Evolutionary conservation across 2,797 vertebrate genomes (phyloP).

Genomic region (Oreonectes daqikongensis): DNA sequence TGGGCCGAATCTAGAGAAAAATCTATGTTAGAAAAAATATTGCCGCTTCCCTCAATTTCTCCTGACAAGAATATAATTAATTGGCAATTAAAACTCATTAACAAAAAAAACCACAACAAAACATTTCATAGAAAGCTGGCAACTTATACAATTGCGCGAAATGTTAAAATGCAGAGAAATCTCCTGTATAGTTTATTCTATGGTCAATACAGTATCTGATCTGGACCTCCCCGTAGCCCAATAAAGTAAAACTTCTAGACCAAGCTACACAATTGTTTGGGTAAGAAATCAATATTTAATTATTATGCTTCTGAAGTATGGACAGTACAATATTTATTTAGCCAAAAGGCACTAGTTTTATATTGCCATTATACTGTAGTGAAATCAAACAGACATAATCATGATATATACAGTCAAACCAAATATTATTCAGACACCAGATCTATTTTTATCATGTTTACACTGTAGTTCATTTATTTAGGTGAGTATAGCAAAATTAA

Average conservation of each 20-base stretch:
- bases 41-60: too few species aligned
- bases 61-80: too few species aligned
- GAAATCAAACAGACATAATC: slow-evolving; percentile 36
- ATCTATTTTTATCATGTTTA: too few species aligned
- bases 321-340: slow-evolving; percentile 45
- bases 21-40: too few species aligned
- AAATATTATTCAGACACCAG: too few species aligned
- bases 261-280: slow-evolving; percentile 32
- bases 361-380: slow-evolving; percentile 37
- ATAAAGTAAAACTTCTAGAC: slow-evolving; percentile 29
- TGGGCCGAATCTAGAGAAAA: too few species aligned
- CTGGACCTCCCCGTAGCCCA: slow-evolving; percentile 17
- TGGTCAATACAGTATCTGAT: background rate
- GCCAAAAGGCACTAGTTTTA: slow-evolving; percentile 44
- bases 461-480: too few species aligned
- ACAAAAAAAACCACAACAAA: slow-evolving; percentile 16
- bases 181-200: background rate
- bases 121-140: background rate
- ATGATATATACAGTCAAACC: slow-evolving; percentile 44
- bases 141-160: background rate
- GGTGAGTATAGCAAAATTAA: too few species aligned
- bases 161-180: background rate
- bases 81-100: too few species aligned
- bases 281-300: slow-evolving; percentile 54
- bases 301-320: slow-evolving; percentile 44